A percentile compares a stretch with the other conserved stretches of the same genome.
phyloP scores from a whole-genome alignment of 1,140 invertebrate species.

The Bathynomus jamesi region DNA sequence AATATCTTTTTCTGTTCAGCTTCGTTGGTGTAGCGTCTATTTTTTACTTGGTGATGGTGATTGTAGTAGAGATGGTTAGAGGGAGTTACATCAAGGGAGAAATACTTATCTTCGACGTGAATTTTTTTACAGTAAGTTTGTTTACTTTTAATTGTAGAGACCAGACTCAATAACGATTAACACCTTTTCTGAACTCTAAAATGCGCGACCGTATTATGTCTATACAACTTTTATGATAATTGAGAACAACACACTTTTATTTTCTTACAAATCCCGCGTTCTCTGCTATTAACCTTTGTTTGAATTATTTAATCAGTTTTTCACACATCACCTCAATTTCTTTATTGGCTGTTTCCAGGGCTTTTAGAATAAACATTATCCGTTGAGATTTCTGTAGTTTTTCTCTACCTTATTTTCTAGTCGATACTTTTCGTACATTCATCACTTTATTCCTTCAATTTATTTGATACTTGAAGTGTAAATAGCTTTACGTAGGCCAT shows the following conservation, averaged over 20 bases:
- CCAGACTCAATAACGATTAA: too few relatives aligned
- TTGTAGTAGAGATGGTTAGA: conserved; percentile 11
- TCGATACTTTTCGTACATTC: not conserved
- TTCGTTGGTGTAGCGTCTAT: conserved; percentile 22
- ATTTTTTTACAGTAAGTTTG: conserved; percentile 18
- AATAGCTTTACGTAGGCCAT: not conserved
- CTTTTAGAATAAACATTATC: not conserved
- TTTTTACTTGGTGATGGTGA: conserved; percentile 17
- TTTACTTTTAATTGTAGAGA: not conserved
- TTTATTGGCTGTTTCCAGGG: not conserved
- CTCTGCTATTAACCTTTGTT: not conserved
- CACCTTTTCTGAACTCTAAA: not conserved
- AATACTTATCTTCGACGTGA: conserved; percentile 8
- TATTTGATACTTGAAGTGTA: not conserved
- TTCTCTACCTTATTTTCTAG: not conserved
- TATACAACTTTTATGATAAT: not conserved
- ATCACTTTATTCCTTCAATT: not conserved
- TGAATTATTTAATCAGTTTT: too few relatives aligned
- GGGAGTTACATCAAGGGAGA: conserved; percentile 11
- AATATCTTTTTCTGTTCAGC: too few relatives aligned
- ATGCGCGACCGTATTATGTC: not conserved
- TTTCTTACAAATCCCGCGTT: not conserved
- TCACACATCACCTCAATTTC: not conserved
- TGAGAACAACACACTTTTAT: not conserved
- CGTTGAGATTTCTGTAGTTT: not conserved